Conservation (phyloP, 30 jellyfish, hydroid and myxozoan genomes). For the Turritopsis dohrnii region DNA sequence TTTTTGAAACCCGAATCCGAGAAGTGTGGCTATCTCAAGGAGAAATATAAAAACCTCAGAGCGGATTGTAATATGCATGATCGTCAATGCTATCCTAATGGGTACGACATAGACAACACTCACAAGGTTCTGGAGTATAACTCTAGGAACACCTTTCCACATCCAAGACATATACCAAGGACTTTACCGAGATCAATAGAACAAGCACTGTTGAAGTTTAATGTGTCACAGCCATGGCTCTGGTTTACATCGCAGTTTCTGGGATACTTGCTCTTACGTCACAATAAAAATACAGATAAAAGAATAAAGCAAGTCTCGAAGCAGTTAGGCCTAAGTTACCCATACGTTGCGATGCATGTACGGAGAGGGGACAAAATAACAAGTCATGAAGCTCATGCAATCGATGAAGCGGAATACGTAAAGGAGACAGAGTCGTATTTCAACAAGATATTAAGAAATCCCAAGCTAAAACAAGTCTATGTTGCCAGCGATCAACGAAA, state of each 20-base stretch:
- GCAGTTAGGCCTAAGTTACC: background rate
- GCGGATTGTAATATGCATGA: background rate
- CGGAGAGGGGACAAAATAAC: constrained; percentile 32
- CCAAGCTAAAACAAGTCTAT: background rate
- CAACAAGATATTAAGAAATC: background rate
- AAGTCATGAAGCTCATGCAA: background rate
- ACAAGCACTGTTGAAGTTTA: background rate
- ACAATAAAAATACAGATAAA: background rate
- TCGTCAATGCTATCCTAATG: background rate
- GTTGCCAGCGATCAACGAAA: constrained; percentile 11
- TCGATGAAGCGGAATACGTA: background rate
- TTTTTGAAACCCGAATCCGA: background rate
- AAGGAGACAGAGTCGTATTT: constrained; percentile 5
- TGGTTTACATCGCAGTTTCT: constrained; percentile 29
- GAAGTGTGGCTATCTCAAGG: constrained; percentile 4
- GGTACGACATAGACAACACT: background rate
- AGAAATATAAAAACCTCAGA: background rate
- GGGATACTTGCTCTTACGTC: background rate
- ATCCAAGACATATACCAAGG: constrained; percentile 8
- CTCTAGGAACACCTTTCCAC: background rate
- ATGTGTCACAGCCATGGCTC: background rate
- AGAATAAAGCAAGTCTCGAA: background rate
- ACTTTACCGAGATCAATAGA: background rate
- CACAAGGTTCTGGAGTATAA: background rate
- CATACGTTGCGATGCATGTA: constrained; percentile 30